Base-by-base conservation (phyloP, 2,888 invertebrate species). In the Automeris io region DNA sequence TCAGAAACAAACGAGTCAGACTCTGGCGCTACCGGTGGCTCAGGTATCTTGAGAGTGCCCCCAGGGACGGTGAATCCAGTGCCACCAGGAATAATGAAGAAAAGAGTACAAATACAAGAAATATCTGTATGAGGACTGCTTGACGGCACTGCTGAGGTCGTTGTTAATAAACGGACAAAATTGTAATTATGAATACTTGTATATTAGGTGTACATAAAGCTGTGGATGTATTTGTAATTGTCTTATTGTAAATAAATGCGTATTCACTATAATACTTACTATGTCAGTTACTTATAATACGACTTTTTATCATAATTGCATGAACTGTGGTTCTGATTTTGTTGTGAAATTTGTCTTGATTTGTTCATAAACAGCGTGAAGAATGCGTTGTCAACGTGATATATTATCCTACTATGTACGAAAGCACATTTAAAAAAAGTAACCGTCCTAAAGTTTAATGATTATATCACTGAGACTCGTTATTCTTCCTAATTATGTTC, bases 61-160 rank as follows among this genome's bases (percentile, higher is more conserved):
- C 74, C 81, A 38, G 69, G 75, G 3, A 52, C 73, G 29, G 57
- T 81, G 21, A 76, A 83, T 8, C 91, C 92, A 3, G 90, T 90
- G 29, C 92, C 93, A 1, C 92, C 93, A 5, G 91, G 93, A 40
- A 91, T 92, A 47, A 91, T 92, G 88, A 95, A 95, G 81, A 95
- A 95, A 80, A 90, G 95, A 75, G 95, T 96, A 61, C 95, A 95
- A 86, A 96, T 96, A 73, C 95, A 95, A 79, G 95, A 96, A 79
- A 96, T 96, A 86, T 95, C 95, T 45, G 95, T 95, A 86, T 95
- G 90, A 92, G 86, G 73, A 65, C 83, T 77, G 52, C 71, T 80
- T 42, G 75, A 78, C 57, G 62, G 70, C 58, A 55, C 70, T 58
- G 70, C 70, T 38, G 82, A 79, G 61, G 68, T 85, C 41, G 80